Percentiles rank a stretch among this genome's conserved stretches.
Evolutionary conservation across 2,888 invertebrate species (phyloP).

Genomic region (Mythimna loreyi): DNA sequence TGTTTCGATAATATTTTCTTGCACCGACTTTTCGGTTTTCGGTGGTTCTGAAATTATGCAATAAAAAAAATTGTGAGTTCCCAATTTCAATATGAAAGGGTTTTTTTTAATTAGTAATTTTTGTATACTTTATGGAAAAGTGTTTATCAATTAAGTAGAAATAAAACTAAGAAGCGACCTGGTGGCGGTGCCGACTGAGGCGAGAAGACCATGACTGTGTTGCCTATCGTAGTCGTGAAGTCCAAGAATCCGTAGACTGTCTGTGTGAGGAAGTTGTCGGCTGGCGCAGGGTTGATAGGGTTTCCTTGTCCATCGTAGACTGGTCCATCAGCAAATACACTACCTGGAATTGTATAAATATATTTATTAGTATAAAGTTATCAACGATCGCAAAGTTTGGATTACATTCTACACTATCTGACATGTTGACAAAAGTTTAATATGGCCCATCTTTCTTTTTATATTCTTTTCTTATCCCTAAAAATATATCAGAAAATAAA

Average conservation of each 20-base stretch:
- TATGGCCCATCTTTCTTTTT: conserved; percentile 14
- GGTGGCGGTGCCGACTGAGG: conserved; percentile 95
- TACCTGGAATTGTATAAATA: conserved; percentile 55
- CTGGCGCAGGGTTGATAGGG: conserved; percentile 65
- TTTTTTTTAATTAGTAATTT: not conserved
- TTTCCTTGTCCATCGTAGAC: conserved; percentile 62
- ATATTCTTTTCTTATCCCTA: conserved; percentile 23
- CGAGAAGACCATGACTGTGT: conserved; percentile 98
- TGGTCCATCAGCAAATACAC: conserved; percentile 58
- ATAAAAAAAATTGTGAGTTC: conserved; percentile 42
- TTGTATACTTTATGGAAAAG: not conserved
- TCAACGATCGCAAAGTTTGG: not conserved
- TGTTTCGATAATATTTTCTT: conserved; percentile 88
- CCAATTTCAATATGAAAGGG: not conserved
- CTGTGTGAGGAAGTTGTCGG: conserved; percentile 93
- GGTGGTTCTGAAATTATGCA: conserved; percentile 81
- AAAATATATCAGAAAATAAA: conserved; percentile 45
- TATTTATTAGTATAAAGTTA: conserved; percentile 1
- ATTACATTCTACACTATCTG: not conserved
- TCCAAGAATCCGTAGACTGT: conserved; percentile 98
- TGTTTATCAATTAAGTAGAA: not conserved
- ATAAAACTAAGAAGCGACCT: conserved; percentile 85
- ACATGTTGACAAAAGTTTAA: conserved; percentile 3
- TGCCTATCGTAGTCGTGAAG: conserved; percentile 98
- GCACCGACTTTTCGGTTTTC: conserved; percentile 83